A percentile compares a stretch with the other conserved stretches of the same genome.
These are phyloP conservation scores for Petromus typicus DNA, from an alignment of 2,113 vertebrate genomes.

Conservation along the genomic window DNA sequence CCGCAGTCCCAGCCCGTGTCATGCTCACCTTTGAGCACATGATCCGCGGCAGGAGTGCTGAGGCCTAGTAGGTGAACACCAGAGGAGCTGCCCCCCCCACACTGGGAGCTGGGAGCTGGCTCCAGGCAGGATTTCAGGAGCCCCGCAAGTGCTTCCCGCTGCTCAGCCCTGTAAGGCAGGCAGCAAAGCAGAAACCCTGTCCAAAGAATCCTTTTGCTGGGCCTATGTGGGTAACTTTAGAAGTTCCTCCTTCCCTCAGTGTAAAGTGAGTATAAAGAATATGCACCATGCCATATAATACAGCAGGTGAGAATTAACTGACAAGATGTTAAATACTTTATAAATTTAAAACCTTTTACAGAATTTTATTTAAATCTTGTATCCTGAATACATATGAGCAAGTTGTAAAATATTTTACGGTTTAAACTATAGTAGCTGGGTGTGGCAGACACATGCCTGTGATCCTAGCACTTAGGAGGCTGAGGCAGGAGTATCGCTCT, in stretches of 20 bases:
- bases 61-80: background rate
- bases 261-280: background rate
- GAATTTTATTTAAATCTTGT: constrained; percentile 13
- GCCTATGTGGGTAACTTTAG: background rate
- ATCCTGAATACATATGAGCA: constrained; percentile 9
- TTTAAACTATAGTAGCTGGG: background rate
- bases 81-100: background rate
- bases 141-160: background rate
- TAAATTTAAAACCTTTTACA: constrained; percentile 6
- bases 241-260: background rate
- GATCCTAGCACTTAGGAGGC: background rate
- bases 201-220: background rate
- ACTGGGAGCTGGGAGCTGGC: background rate
- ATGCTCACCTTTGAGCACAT: background rate
- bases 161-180: background rate
- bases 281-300: background rate
- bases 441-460: too few species aligned
- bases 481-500: background rate
- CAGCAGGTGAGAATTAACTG: background rate
- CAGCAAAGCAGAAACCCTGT: background rate
- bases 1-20: background rate
- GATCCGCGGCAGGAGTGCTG: background rate
- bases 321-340: background rate
- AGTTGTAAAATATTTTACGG: constrained; percentile 15
- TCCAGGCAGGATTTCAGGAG: background rate